Base-by-base conservation (phyloP, 2,797 vertebrate genomes). In the Epinephelus coioides region DNA sequence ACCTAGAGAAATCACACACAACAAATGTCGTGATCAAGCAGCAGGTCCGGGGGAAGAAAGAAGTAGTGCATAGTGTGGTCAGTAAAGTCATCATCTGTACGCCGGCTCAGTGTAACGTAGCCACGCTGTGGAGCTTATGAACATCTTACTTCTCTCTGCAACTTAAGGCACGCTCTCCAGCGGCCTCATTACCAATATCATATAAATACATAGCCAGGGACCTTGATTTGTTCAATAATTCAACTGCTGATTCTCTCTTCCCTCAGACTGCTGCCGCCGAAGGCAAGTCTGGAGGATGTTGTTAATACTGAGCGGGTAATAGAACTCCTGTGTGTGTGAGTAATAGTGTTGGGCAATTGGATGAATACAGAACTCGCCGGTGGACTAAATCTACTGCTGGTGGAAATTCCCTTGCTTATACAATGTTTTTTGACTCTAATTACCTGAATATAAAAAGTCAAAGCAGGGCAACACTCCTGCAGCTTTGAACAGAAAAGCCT, bases 201-300 rank as follows among this genome's bases (percentile, higher is more conserved):
- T 72, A 88, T 83, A 80, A 88, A 89, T 46, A 86, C 81, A 84
- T 21, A 86, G 87, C 83, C 85, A 25, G 85, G 83, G 83, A 91
- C 82, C 82, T 68, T 61, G 81, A 86, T 88, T 78, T 81, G 84
- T 86, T 91, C 75, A 91, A 91, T 91, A 87, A 93, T 91, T 91
- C 86, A 93, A 38, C 12, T 23, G 73, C 72, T 34, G 71, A 49
- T 65, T 79, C 76, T 75, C 68, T 50, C 54, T 40, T 49, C 8
- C 19, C 43, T 63, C 57, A 57, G 64, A 60, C 59, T 57, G 61
- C 64, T 43, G 70, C 69, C 62, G 81, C 80, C 56, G 1, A 78
- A 72, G 83, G 78, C 78, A 47, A 79, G 76, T 81, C 83, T 82
- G 69, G 57, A 84, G 71, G 84, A 84, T 23, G 81, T 57, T 74